Evolutionary conservation across 2,888 invertebrate genomes (phyloP).

Genomic region (Lapara coniferarum): DNA sequence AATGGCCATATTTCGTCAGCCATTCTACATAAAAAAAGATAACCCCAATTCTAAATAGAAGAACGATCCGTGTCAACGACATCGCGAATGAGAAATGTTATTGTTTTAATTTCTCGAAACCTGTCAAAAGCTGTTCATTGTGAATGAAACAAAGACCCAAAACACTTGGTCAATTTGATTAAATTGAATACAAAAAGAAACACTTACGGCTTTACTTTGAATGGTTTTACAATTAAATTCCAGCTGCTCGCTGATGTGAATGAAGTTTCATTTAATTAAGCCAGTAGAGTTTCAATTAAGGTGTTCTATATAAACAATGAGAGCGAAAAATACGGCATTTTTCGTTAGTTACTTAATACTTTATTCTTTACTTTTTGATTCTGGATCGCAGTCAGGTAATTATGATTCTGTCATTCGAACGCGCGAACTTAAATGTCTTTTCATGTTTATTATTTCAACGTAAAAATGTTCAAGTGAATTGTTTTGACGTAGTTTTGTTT

Average conservation of each 20-base stretch:
- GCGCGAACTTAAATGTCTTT: background rate
- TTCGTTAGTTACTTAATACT: slow-evolving; percentile 11
- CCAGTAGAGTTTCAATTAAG: slow-evolving; percentile 22
- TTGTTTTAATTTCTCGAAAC: background rate
- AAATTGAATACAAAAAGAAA: slow-evolving; percentile 18
- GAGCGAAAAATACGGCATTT: background rate
- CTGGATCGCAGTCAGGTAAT: slow-evolving; percentile 13
- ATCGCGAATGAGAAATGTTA: too few species aligned
- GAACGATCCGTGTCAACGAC: too few species aligned
- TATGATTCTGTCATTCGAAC: slow-evolving; percentile 8
- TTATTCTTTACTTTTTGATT: background rate
- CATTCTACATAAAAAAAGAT: too few species aligned
- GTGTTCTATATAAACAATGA: slow-evolving; percentile 20
- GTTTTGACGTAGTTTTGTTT: background rate
- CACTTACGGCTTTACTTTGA: slow-evolving; percentile 1
- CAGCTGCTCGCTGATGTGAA: slow-evolving; percentile 7
- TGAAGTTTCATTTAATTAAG: slow-evolving; percentile 26
- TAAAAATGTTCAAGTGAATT: background rate
- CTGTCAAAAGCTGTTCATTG: background rate
- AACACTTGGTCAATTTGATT: slow-evolving; percentile 6
- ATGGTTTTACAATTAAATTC: slow-evolving; percentile 13
- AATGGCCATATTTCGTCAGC: too few species aligned
- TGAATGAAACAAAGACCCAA: background rate
- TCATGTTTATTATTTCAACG: background rate
- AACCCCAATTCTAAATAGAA: too few species aligned